Conservation (phyloP, 2,113 vertebrate genomes). For the Nipponia nippon region DNA sequence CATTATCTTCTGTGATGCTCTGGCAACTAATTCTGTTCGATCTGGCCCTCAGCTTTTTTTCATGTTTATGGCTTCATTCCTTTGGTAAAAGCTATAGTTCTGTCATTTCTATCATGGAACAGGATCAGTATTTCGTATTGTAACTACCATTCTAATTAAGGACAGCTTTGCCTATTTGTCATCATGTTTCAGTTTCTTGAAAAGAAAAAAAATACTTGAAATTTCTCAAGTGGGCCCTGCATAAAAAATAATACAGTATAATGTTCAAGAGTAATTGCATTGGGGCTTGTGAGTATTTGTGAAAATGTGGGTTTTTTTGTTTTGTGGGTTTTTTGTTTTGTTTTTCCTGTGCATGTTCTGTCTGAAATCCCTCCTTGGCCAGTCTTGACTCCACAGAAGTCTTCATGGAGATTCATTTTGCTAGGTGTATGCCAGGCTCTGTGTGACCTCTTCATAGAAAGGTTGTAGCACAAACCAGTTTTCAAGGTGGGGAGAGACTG, state of each 20-base stretch:
- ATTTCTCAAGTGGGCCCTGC: neutral
- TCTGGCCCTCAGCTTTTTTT: neutral
- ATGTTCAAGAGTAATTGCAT: neutral
- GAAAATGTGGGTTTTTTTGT: neutral
- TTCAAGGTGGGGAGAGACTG: neutral
- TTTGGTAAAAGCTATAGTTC: neutral
- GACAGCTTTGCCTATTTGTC: neutral
- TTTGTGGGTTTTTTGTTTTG: neutral
- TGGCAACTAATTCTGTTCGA: neutral
- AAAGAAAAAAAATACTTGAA: neutral
- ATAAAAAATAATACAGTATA: neutral
- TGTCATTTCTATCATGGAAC: neutral
- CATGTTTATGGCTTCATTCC: neutral
- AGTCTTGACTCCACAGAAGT: neutral
- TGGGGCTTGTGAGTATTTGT: neutral
- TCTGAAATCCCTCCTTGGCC: neutral
- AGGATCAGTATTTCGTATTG: neutral
- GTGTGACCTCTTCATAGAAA: neutral
- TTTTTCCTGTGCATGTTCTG: neutral
- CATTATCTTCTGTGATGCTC: neutral
- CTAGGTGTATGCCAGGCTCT: neutral
- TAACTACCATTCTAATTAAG: neutral
- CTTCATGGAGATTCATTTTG: neutral
- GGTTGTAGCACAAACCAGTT: neutral
- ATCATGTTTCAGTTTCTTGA: neutral